Conservation (phyloP, 2,113 vertebrate species). For the Gymnorhina tibicen region DNA sequence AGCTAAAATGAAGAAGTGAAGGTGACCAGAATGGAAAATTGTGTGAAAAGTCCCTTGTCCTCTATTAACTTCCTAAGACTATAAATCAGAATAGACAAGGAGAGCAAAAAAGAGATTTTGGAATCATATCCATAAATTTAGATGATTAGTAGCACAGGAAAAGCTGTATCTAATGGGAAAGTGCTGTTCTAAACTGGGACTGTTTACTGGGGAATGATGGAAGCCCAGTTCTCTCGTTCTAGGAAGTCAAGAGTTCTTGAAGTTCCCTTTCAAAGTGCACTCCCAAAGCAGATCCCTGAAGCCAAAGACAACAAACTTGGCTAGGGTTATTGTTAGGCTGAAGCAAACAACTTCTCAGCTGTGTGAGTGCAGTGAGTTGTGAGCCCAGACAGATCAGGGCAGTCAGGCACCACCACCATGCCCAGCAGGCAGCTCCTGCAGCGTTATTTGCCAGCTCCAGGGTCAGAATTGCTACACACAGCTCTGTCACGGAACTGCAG, state of each 20-base stretch:
- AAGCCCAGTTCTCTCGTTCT: neutral
- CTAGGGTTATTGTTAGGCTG: constrained; percentile 4
- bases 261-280: neutral
- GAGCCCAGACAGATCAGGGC: neutral
- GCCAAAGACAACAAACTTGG: constrained; percentile 47
- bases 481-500: neutral
- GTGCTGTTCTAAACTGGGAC: neutral
- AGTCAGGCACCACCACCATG: neutral
- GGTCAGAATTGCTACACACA: neutral
- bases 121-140: neutral
- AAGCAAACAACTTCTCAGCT: neutral
- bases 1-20: neutral
- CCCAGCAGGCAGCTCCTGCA: neutral
- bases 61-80: neutral
- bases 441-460: neutral
- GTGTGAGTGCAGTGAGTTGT: neutral
- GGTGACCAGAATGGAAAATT: neutral
- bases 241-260: neutral
- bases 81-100: neutral
- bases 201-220: constrained; percentile 15
- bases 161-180: neutral
- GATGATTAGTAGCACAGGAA: neutral
- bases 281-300: neutral
- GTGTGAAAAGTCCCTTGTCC: neutral
- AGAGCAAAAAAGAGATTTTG: neutral